phyloP scores from a whole-genome alignment of 2,888 invertebrate species.

The Hirtodrosophila cameraria region DNA sequence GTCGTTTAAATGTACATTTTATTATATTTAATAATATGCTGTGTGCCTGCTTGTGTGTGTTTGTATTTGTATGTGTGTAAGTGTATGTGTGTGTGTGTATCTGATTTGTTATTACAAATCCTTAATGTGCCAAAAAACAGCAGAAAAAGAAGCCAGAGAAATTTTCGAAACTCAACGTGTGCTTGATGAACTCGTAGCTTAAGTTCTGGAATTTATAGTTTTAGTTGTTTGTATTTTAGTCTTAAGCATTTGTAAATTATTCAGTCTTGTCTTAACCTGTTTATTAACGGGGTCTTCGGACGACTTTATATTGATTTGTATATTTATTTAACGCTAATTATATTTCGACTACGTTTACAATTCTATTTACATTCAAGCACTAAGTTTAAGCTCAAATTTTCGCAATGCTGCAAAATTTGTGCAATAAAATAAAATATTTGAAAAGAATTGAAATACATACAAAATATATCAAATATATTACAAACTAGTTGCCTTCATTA shows the following conservation, averaged over 20 bases:
- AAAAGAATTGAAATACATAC: constrained; percentile 29
- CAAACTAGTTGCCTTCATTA: constrained; percentile 21
- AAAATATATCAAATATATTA: constrained; percentile 19
- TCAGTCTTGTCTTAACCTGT: constrained; percentile 34
- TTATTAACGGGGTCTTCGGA: constrained; percentile 15
- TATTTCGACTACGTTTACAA: constrained; percentile 60
- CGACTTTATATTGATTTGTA: constrained; percentile 53
- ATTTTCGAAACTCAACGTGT: constrained; percentile 53
- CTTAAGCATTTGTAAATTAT: constrained; percentile 46
- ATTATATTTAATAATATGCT: constrained; percentile 25
- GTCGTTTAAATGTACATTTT: constrained; percentile 60
- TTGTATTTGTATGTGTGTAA: constrained; percentile 14
- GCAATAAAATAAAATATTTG: constrained; percentile 28
- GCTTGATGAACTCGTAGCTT: constrained; percentile 57
- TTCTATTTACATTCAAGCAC: constrained; percentile 40
- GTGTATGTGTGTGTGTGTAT: constrained; percentile 27
- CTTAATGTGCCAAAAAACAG: constrained; percentile 76
- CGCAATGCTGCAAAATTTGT: constrained; percentile 48
- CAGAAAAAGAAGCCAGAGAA: constrained; percentile 32
- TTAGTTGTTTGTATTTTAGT: constrained; percentile 39
- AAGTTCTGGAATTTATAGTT: constrained; percentile 59
- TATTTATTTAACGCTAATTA: constrained; percentile 70
- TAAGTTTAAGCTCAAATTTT: constrained; percentile 59
- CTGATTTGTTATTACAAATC: constrained; percentile 61
- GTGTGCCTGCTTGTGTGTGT: constrained; percentile 25